These are phyloP conservation scores for Drosophila bocqueti DNA, from an alignment of 1,140 invertebrate genomes.

Conservation along the genomic window DNA sequence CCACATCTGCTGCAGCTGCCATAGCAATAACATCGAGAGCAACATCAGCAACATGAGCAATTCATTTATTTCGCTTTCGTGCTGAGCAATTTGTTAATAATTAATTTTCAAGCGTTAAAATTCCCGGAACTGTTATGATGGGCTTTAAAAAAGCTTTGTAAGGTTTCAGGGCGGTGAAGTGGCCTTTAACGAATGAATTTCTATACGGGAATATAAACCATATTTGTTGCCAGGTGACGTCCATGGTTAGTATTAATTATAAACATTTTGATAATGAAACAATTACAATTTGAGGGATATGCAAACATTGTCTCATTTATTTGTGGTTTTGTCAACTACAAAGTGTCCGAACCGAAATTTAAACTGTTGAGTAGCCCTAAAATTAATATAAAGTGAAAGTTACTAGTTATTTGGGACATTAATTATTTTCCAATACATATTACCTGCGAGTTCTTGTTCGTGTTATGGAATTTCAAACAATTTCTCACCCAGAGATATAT, in stretches of 20 bases:
- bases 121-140: conserved; percentile 5
- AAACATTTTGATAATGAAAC: conserved; percentile 8
- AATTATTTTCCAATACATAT: conserved; percentile 18
- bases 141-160: conserved; percentile 1
- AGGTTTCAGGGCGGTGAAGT: not conserved
- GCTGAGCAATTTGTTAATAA: conserved; percentile 57
- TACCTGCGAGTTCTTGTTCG: not conserved
- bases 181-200: conserved; percentile 3
- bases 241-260: not conserved
- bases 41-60: conserved; percentile 35
- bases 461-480: conserved; percentile 11
- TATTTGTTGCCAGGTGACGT: conserved; percentile 1
- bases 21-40: conserved; percentile 18
- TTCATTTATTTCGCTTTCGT: conserved; percentile 43
- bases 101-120: conserved; percentile 41
- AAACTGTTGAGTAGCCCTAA: not conserved
- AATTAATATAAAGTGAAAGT: not conserved
- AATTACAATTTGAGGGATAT: not conserved
- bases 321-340: not conserved
- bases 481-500: conserved; percentile 14
- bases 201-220: not conserved
- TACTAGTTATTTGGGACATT: not conserved
- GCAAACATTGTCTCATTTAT: not conserved
- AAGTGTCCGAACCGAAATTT: not conserved
- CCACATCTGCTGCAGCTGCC: conserved; percentile 29